These are phyloP conservation scores for Carassius carassius DNA, from an alignment of 2,113 vertebrate genomes.

Conservation along the genomic window DNA sequence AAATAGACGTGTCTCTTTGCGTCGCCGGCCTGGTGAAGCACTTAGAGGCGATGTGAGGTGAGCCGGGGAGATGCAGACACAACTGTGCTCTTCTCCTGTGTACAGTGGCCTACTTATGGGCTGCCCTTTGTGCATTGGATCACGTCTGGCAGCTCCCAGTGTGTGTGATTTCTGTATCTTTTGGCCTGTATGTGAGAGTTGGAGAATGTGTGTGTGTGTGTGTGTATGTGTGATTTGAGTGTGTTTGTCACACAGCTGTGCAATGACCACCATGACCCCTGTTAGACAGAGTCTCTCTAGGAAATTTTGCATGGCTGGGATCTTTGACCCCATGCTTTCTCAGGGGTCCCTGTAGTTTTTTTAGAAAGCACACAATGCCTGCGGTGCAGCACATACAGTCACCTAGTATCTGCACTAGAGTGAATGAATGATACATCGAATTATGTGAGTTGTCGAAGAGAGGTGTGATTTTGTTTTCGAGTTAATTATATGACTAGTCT, in stretches of 20 bases:
- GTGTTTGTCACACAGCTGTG: slow-evolving; percentile 67
- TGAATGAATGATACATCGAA: not conserved
- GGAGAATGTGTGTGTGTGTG: slow-evolving; percentile 3
- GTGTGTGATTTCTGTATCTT: slow-evolving; percentile 35
- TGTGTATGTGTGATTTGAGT: not conserved
- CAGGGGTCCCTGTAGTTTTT: slow-evolving; percentile 53
- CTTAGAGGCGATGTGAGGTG: not conserved
- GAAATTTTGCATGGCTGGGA: slow-evolving; percentile 68
- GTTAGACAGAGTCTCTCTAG: slow-evolving; percentile 63
- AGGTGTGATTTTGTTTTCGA: no score
- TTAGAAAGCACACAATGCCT: slow-evolving; percentile 12
- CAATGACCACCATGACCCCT: slow-evolving; percentile 66
- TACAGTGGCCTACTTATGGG: slow-evolving; percentile 45
- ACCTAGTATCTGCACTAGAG: not conserved
- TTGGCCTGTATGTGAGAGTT: slow-evolving; percentile 24
- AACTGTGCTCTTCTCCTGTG: slow-evolving; percentile 46
- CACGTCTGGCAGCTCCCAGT: slow-evolving; percentile 10
- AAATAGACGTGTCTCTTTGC: slow-evolving; percentile 69
- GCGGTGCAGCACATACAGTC: not conserved
- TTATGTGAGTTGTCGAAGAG: not conserved
- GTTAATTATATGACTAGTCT: not conserved
- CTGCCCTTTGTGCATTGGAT: slow-evolving; percentile 17
- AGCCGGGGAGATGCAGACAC: slow-evolving; percentile 35
- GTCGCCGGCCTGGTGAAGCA: not conserved
- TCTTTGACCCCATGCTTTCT: slow-evolving; percentile 69